Conservation (phyloP, 2,888 invertebrate genomes). For the Amphipoea lucens region DNA sequence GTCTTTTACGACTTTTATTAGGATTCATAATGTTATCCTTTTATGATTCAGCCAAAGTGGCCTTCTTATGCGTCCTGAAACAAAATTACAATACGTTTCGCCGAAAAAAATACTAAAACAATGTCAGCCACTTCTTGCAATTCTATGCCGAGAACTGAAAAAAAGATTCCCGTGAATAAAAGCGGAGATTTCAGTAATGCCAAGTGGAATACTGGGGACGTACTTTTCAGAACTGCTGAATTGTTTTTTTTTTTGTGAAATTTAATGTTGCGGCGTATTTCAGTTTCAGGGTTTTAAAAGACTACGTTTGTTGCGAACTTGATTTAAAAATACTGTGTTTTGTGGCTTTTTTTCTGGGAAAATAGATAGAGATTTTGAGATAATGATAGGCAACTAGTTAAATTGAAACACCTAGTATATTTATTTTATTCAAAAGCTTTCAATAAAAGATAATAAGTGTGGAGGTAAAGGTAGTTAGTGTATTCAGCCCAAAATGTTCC, state of each 20-base stretch:
- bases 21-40: too few relatives aligned
- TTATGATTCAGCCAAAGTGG: too few relatives aligned
- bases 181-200: constrained; percentile 61
- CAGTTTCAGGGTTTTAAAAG: constrained; percentile 12
- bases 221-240: constrained; percentile 53
- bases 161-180: constrained; percentile 65
- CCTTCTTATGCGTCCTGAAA: not conserved
- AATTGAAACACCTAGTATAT: not conserved
- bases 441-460: not conserved
- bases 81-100: not conserved
- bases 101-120: not conserved
- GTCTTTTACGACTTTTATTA: too few relatives aligned
- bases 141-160: constrained; percentile 46
- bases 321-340: not conserved
- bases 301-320: constrained; percentile 13
- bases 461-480: not conserved
- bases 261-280: constrained; percentile 31
- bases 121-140: constrained; percentile 46
- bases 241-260: constrained; percentile 32
- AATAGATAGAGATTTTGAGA: not conserved
- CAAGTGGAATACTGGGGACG: constrained; percentile 58
- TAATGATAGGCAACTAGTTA: not conserved
- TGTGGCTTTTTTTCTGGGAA: not conserved
- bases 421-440: not conserved
- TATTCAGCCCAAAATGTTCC: too few relatives aligned